A percentile compares a stretch with the other conserved stretches of the same genome.
phyloP scores from a whole-genome alignment of 2,888 invertebrate genomes.

The Megalurothrips usitatus region DNA sequence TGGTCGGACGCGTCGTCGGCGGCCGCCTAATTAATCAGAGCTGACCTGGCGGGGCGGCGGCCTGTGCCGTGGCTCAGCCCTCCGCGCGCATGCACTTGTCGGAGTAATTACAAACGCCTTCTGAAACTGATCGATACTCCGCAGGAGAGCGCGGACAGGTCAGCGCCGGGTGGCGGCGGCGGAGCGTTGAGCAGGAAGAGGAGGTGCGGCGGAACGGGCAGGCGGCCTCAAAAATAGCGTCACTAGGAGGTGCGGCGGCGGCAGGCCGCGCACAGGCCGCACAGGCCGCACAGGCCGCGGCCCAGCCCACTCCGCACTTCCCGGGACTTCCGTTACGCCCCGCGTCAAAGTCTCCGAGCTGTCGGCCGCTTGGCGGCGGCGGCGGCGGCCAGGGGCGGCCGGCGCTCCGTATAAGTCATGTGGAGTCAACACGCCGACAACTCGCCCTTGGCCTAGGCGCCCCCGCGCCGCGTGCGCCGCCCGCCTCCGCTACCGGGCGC shows the following conservation, averaged over 20 bases:
- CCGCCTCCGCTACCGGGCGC: neutral
- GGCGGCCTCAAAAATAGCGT: no score
- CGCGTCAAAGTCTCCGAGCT: neutral
- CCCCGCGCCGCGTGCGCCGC: neutral
- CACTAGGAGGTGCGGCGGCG: no score
- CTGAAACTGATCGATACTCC: no score
- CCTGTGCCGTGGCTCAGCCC: neutral
- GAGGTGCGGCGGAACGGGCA: no score
- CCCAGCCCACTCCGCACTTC: no score
- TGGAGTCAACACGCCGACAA: neutral
- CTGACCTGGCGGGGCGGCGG: neutral
- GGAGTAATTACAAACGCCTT: no score
- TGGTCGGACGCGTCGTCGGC: no score
- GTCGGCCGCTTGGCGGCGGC: neutral
- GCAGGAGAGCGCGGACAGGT: neutral
- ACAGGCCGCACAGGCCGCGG: no score
- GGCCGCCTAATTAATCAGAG: no score
- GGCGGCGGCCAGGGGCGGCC: neutral
- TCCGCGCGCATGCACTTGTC: no score
- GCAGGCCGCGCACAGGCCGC: no score
- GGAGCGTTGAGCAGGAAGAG: neutral
- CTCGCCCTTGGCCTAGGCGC: neutral
- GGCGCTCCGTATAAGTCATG: conserved; percentile 9
- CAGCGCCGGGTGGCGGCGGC: neutral
- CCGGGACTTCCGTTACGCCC: neutral